A percentile compares a stretch with the other conserved stretches of the same genome.
These are phyloP conservation scores for Rhinichthys klamathensis DNA, from an alignment of 2,113 vertebrate species.

Conservation along the genomic window DNA sequence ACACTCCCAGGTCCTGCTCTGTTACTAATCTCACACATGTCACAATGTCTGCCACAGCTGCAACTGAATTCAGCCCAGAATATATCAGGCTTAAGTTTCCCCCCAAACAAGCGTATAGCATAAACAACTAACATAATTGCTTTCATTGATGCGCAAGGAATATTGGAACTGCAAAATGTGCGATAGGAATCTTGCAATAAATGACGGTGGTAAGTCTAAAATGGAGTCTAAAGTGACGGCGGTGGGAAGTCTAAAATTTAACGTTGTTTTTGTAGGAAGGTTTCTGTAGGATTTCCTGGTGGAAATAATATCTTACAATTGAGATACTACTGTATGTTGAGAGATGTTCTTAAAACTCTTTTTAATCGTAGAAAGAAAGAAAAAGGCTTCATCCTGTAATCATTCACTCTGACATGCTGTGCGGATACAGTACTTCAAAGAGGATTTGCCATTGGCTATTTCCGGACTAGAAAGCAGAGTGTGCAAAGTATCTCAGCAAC, in stretches of 20 bases:
- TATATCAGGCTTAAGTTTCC: slow-evolving; percentile 37
- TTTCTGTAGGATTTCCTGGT: neutral
- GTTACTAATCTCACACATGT: slow-evolving; percentile 30
- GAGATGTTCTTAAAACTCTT: slow-evolving; percentile 45
- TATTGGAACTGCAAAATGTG: neutral
- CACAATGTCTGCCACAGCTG: slow-evolving; percentile 43
- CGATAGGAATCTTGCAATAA: neutral
- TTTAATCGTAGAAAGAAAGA: slow-evolving; percentile 9
- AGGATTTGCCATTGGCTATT: slow-evolving; percentile 27
- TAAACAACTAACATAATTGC: slow-evolving; percentile 26
- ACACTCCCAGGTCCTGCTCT: slow-evolving; percentile 67
- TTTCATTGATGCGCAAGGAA: neutral
- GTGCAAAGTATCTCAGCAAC: slow-evolving; percentile 33
- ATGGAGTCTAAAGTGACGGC: too few species aligned
- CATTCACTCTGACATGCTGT: slow-evolving; percentile 25
- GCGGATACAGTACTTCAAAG: slow-evolving; percentile 16
- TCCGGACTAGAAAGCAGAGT: slow-evolving; percentile 18
- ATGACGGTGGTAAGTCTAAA: neutral
- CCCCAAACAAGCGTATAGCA: slow-evolving; percentile 28
- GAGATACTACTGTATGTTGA: neutral
- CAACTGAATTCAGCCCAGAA: slow-evolving; percentile 40
- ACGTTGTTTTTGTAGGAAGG: neutral
- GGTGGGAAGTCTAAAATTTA: neutral
- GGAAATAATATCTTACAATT: slow-evolving; percentile 18
- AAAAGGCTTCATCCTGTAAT: slow-evolving; percentile 31